phyloP scores from a whole-genome alignment of 1,140 invertebrate genomes.

The Rhagoletis pomonella region DNA sequence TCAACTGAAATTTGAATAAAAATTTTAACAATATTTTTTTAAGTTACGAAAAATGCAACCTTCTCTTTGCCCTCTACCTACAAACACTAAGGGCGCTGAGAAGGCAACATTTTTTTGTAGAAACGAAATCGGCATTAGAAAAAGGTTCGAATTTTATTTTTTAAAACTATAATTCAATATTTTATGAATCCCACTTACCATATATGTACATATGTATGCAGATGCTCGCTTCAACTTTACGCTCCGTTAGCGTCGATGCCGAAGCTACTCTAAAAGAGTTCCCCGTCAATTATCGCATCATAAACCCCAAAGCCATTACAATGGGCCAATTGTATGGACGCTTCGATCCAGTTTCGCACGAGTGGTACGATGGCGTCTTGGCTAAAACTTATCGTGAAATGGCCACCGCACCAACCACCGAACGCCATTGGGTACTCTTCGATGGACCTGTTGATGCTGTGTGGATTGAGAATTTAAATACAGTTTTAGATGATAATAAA shows the following conservation, averaged over 20 bases:
- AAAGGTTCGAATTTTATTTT: too few species aligned
- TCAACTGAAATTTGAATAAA: too few species aligned
- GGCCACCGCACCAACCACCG: conserved; percentile 82
- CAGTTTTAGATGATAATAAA: conserved; percentile 94
- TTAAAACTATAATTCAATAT: too few species aligned
- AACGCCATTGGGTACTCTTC: conserved; percentile 93
- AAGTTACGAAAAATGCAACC: too few species aligned
- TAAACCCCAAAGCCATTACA: conserved; percentile 96
- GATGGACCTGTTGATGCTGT: conserved; percentile 95
- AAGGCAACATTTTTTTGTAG: too few species aligned
- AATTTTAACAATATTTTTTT: too few species aligned
- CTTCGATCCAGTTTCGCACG: conserved; percentile 92
- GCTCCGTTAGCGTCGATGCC: conserved; percentile 78
- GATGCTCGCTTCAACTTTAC: conserved; percentile 79
- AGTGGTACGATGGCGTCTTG: conserved; percentile 93
- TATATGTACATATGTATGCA: neutral
- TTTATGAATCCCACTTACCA: too few species aligned
- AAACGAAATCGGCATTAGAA: too few species aligned
- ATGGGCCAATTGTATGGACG: conserved; percentile 94
- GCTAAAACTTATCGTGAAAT: conserved; percentile 93
- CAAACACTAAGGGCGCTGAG: too few species aligned
- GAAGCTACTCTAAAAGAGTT: conserved; percentile 84
- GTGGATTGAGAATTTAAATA: conserved; percentile 98
- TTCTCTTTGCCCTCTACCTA: too few species aligned
- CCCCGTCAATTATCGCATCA: conserved; percentile 86